Evolutionary conservation across 1,140 invertebrate genomes (phyloP).

Genomic region (Ips nitidus): DNA sequence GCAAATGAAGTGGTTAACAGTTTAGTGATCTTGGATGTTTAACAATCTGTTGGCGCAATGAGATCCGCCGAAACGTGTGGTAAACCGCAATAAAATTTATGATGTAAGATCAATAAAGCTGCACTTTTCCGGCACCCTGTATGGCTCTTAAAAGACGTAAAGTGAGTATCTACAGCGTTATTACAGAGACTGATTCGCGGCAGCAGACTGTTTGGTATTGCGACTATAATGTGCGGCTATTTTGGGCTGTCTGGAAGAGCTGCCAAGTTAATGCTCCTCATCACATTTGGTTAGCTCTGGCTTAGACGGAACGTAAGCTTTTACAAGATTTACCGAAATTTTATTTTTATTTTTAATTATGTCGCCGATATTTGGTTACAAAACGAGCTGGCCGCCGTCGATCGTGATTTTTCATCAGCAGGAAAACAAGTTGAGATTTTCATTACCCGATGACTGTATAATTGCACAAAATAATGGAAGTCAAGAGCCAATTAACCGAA

Average conservation of each 20-base stretch:
- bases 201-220: slow-evolving; percentile 50
- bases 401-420: no score
- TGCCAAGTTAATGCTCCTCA: slow-evolving; percentile 47
- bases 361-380: slow-evolving; percentile 29
- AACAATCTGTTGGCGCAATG: no score
- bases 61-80: background rate
- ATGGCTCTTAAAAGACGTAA: slow-evolving; percentile 20
- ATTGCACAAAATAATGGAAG: no score
- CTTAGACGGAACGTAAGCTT: slow-evolving; percentile 28
- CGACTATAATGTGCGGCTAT: slow-evolving; percentile 48
- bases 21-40: no score
- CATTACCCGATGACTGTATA: no score
- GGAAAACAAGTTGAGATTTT: no score
- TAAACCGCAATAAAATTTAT: background rate
- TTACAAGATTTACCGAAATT: slow-evolving; percentile 32
- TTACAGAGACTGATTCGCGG: slow-evolving; percentile 23
- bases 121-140: slow-evolving; percentile 8
- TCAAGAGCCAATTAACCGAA: no score
- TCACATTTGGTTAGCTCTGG: slow-evolving; percentile 29
- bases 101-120: slow-evolving; percentile 4
- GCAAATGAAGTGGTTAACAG: no score
- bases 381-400: slow-evolving; percentile 4
- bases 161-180: slow-evolving; percentile 26
- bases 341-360: slow-evolving; percentile 32
- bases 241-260: slow-evolving; percentile 48